Conservation (phyloP, 2,113 vertebrate genomes). For the Oreochromis spilurus region DNA sequence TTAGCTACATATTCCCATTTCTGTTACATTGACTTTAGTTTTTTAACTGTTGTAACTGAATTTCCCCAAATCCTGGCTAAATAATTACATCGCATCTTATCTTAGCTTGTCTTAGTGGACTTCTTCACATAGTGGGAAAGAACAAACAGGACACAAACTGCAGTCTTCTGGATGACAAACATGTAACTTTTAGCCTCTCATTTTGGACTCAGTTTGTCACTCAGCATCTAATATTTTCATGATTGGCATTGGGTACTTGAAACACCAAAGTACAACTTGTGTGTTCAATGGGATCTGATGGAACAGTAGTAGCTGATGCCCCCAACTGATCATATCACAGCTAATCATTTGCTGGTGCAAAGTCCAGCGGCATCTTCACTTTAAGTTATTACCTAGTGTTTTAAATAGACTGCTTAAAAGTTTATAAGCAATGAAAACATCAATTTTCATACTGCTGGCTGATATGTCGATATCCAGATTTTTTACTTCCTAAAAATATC, state of each 20-base stretch:
- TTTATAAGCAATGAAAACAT: neutral
- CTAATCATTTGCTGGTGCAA: neutral
- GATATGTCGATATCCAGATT: neutral
- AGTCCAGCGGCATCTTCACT: neutral
- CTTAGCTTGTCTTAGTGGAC: neutral
- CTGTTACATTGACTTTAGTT: too few species aligned
- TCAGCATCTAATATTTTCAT: neutral
- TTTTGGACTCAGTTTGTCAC: neutral
- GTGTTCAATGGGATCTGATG: neutral
- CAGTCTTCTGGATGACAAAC: neutral
- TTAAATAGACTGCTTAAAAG: neutral
- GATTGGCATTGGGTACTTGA: neutral
- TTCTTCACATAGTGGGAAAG: neutral
- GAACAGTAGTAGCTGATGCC: neutral
- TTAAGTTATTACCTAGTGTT: neutral
- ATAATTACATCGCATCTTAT: neutral
- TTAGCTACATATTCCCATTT: neutral
- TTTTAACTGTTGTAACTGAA: neutral
- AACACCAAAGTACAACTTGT: neutral
- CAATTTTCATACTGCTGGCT: neutral
- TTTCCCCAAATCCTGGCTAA: neutral
- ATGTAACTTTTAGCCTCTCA: neutral
- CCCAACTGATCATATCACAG: neutral
- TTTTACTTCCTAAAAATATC: neutral
- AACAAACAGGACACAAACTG: neutral